phyloP scores from a whole-genome alignment of 2,888 invertebrate genomes.

The Phragmatobia fuliginosa region DNA sequence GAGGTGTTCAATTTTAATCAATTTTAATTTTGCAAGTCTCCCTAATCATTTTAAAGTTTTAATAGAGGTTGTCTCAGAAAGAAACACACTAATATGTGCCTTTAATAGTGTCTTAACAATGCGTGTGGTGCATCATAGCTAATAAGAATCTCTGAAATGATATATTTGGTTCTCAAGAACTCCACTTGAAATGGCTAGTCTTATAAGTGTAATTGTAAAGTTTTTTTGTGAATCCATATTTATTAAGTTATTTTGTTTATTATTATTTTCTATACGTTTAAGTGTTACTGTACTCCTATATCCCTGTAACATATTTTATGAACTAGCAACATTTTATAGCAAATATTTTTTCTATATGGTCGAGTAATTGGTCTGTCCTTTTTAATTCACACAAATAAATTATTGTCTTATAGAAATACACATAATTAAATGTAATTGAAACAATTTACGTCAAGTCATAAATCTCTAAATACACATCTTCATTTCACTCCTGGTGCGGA shows the following conservation, averaged over 20 bases:
- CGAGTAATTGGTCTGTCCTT: too few relatives aligned
- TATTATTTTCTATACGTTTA: slow-evolving; percentile 12
- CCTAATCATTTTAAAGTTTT: slow-evolving; percentile 9
- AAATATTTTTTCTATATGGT: background rate
- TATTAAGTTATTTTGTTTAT: slow-evolving; percentile 29
- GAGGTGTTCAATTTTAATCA: background rate
- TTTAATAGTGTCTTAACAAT: slow-evolving; percentile 53
- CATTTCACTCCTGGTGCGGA: too few relatives aligned
- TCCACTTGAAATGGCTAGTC: slow-evolving; percentile 74
- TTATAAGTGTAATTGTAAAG: slow-evolving; percentile 39
- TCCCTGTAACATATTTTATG: background rate
- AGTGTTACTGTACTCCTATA: slow-evolving; percentile 25
- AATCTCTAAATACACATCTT: too few relatives aligned
- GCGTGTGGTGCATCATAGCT: slow-evolving; percentile 66
- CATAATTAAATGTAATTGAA: background rate
- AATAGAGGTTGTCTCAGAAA: slow-evolving; percentile 15
- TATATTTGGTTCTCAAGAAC: slow-evolving; percentile 54
- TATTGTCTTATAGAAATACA: background rate
- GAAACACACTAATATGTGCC: slow-evolving; percentile 52
- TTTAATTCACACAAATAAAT: too few relatives aligned
- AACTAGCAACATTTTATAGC: background rate
- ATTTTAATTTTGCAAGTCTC: slow-evolving; percentile 4
- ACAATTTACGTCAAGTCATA: too few relatives aligned
- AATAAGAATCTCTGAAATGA: slow-evolving; percentile 70
- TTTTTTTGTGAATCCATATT: slow-evolving; percentile 31